Conservation (phyloP, 2,113 vertebrate species). For the Colossoma macropomum region DNA sequence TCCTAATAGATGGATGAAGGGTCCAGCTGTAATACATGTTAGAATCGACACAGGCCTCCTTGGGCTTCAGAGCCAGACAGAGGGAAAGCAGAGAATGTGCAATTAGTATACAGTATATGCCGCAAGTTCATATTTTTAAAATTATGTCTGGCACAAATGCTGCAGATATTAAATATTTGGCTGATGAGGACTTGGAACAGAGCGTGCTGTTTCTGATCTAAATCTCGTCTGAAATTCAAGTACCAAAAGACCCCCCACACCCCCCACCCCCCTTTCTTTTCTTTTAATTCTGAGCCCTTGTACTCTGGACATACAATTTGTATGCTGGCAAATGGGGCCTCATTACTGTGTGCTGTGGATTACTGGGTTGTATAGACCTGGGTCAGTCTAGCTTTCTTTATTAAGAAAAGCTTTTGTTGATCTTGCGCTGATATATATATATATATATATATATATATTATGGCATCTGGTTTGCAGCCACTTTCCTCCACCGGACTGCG, state of each 20-base stretch:
- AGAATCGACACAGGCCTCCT: conserved; percentile 12
- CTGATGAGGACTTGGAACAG: conserved; percentile 28
- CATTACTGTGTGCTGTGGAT: conserved; percentile 41
- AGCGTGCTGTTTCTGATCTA: conserved; percentile 31
- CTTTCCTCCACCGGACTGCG: background rate
- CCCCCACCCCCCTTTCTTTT: background rate
- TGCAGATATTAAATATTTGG: conserved; percentile 51
- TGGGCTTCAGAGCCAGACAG: conserved; percentile 14
- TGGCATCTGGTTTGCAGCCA: background rate
- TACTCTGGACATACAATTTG: conserved; percentile 27
- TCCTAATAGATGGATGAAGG: conserved; percentile 47
- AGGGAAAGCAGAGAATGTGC: conserved; percentile 45
- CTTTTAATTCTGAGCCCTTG: conserved; percentile 24
- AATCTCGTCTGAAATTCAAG: conserved; percentile 31
- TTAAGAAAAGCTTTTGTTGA: conserved; percentile 43
- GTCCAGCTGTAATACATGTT: conserved; percentile 43
- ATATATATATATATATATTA: too few species aligned
- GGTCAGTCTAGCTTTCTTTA: conserved; percentile 25
- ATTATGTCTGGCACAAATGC: conserved; percentile 35
- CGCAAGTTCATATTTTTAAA: conserved; percentile 51
- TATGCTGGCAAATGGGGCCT: conserved; percentile 43
- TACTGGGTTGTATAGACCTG: conserved; percentile 8
- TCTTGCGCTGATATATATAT: background rate
- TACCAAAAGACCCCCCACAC: background rate
- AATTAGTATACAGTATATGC: conserved; percentile 47